Base-by-base conservation (phyloP, 2,888 invertebrate genomes). In the Cloeon dipterum region DNA sequence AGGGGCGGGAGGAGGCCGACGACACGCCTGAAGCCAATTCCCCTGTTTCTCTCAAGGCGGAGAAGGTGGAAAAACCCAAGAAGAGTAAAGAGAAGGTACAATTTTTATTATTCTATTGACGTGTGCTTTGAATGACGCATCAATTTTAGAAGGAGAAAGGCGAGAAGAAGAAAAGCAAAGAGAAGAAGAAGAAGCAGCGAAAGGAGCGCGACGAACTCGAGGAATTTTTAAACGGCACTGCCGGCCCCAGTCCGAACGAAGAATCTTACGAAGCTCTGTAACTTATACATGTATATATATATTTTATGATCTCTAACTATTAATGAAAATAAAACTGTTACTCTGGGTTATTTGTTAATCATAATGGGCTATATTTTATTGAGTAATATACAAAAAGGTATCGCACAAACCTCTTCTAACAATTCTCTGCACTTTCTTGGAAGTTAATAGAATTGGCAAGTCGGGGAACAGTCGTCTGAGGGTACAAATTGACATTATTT, bases 201-300 rank as follows among this genome's bases (percentile, higher is more conserved):
- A 63, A 44, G 43, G 61, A 51, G 29, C 54, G 56, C 13, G 66
- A 66, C 44, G 70, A 69, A 46, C 51, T 71, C 23, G 70, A 70
- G 46, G 67, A 70, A 46, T 71, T 72, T 51, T 51, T 71, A 5
- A 69, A 68, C 51, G 63, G 63, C 41, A 50, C 61, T 43, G 43
- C 62, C 46, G n/a, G n/a, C n/a, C 53, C 64, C 45, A 48, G 59
- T 53, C 40, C 52, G 52, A 51, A 62, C 52, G 59, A 70, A 42
- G 57, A 60, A 32, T 65, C 67, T 32, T 70, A 70, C 46, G 69
- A 70, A 52, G 66, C 66, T 44, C 63, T 70, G n/a, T n/a, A n/a
- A n/a, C n/a, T n/a, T n/a, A n/a, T n/a, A n/a, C n/a, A n/a, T n/a
- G n/a, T n/a, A n/a, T n/a, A n/a, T n/a, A n/a, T n/a, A n/a, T n/a